Percentiles rank a stretch among this genome's conserved stretches.
phyloP scores from a whole-genome alignment of 2,797 vertebrate genomes.

The Carcharodon carcharias region DNA sequence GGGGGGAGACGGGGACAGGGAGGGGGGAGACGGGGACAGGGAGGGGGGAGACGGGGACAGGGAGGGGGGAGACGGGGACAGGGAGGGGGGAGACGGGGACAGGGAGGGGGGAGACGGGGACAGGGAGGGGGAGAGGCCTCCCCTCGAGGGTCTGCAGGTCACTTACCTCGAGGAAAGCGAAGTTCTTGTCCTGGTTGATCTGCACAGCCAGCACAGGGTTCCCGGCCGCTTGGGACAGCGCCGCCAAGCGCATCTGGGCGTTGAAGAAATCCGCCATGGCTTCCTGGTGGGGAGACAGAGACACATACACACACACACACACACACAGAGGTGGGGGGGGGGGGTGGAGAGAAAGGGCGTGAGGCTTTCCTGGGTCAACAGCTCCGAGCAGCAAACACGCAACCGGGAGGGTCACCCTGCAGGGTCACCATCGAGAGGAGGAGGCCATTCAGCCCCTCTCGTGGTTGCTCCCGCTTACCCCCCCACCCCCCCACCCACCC shows the following conservation, averaged over 20 bases:
- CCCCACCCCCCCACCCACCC: too few species aligned
- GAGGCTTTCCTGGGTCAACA: neutral
- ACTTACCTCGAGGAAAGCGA: slow-evolving; percentile 83
- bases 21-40: too few species aligned
- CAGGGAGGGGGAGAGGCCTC: too few species aligned
- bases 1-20: neutral
- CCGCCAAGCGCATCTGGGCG: slow-evolving; percentile 86
- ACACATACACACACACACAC: too few species aligned
- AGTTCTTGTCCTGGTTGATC: slow-evolving; percentile 95
- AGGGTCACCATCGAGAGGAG: too few species aligned
- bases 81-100: neutral
- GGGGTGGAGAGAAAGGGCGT: slow-evolving; percentile 36
- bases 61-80: too few species aligned
- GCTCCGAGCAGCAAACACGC: too few species aligned
- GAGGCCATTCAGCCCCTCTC: too few species aligned
- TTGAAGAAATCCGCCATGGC: slow-evolving; percentile 98
- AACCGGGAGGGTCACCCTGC: too few species aligned
- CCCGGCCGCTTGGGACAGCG: slow-evolving; percentile 83
- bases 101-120: neutral
- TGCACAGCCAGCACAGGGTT: slow-evolving; percentile 90
- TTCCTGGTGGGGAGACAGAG: slow-evolving; percentile 60
- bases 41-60: neutral
- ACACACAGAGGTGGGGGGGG: too few species aligned
- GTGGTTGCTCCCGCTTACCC: too few species aligned
- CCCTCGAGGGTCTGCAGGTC: neutral